Evolutionary conservation across 2,888 invertebrate genomes (phyloP).

Genomic region (Monopis laevigella): DNA sequence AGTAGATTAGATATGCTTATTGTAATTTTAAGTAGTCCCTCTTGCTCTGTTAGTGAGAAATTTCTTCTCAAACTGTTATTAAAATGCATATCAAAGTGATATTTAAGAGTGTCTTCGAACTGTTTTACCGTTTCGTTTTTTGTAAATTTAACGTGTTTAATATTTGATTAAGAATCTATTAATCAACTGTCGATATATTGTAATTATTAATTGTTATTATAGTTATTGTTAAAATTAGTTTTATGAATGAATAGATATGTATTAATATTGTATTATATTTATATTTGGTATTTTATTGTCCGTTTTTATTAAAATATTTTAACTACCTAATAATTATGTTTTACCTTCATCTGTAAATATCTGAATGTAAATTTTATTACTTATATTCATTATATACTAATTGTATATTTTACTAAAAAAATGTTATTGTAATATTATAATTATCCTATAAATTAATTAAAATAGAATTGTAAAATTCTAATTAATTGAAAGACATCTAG

Average conservation of each 20-base stretch:
- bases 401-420: too few species aligned
- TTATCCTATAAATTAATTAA: too few species aligned
- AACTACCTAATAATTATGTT: too few species aligned
- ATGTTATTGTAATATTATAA: too few species aligned
- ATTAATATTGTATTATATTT: too few species aligned
- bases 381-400: too few species aligned
- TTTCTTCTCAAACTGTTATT: not conserved
- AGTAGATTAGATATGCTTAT: not conserved
- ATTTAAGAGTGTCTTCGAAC: not conserved
- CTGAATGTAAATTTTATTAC: too few species aligned
- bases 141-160: not conserved
- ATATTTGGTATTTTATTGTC: too few species aligned
- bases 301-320: too few species aligned
- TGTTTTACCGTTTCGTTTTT: too few species aligned
- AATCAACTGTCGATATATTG: constrained; percentile 9
- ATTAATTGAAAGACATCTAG: constrained; percentile 20
- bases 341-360: too few species aligned
- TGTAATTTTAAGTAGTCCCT: not conserved
- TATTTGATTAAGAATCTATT: constrained; percentile 3
- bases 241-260: not conserved
- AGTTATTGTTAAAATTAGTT: constrained; percentile 1
- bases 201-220: constrained; percentile 7
- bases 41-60: not conserved
- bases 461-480: constrained; percentile 6
- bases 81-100: constrained; percentile 13